Percentiles rank a stretch among this genome's conserved stretches.
Evolutionary conservation across 92 coral and sea anemone genomes (phyloP).

Genomic region (Phenganax subtilis): DNA sequence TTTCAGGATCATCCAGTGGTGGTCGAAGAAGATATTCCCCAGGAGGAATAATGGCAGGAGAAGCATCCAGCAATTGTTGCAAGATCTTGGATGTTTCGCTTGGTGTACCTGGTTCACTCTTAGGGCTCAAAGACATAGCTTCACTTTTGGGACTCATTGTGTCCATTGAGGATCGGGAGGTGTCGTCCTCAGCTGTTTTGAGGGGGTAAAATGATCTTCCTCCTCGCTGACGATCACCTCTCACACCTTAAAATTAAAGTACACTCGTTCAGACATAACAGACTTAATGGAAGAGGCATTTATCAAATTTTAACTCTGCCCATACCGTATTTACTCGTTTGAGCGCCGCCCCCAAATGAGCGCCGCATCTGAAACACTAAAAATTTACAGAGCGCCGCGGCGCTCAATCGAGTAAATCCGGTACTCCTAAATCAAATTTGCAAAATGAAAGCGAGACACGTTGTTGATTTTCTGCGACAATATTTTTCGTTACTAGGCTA

Average conservation of each 20-base stretch:
- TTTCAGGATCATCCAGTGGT: conserved; percentile 48
- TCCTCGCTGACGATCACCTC: conserved; percentile 86
- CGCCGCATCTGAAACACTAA: no score
- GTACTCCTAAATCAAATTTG: no score
- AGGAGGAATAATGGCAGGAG: conserved; percentile 79
- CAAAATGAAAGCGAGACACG: no score
- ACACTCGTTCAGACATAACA: neutral
- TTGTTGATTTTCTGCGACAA: no score
- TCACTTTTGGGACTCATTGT: neutral
- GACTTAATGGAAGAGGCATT: no score
- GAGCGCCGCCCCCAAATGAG: no score
- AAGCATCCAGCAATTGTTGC: conserved; percentile 61
- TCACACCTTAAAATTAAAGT: conserved; percentile 57
- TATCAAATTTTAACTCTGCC: no score
- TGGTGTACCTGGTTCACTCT: neutral
- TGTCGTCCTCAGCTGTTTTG: conserved; percentile 44
- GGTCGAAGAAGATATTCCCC: conserved; percentile 57
- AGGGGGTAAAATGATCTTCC: conserved; percentile 92
- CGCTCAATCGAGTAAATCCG: no score
- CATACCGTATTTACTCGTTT: no score
- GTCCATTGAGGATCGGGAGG: neutral
- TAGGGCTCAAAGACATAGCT: neutral
- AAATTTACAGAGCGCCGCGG: no score
- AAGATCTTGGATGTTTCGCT: conserved; percentile 43
- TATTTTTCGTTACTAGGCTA: no score